A percentile compares a stretch with the other conserved stretches of the same genome.
Evolutionary conservation across 2,888 invertebrate genomes (phyloP).

Genomic region (Idaea dimidiata): DNA sequence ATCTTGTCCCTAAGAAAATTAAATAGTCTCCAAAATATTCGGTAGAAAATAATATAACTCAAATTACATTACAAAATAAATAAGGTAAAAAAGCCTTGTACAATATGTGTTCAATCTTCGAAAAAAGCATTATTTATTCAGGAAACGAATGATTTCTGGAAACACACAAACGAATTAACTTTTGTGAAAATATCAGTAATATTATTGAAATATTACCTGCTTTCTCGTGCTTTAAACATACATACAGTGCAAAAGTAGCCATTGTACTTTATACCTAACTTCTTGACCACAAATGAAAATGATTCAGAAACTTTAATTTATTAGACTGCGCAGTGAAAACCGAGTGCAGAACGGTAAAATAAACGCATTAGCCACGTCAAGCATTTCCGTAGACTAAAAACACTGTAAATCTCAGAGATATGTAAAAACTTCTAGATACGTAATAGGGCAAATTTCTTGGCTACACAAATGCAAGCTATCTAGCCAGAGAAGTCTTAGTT

Average conservation of each 20-base stretch:
- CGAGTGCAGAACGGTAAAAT: neutral
- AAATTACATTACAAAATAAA: neutral
- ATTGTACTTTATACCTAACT: conserved; percentile 41
- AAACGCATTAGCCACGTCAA: neutral
- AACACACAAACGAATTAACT: neutral
- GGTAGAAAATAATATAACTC: neutral
- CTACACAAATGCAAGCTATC: no score
- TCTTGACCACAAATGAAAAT: conserved; percentile 61
- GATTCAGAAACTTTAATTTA: conserved; percentile 27
- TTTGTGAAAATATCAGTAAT: neutral
- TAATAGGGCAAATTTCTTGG: no score
- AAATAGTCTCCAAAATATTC: neutral
- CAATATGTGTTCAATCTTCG: neutral
- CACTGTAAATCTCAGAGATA: no score
- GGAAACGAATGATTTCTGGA: neutral
- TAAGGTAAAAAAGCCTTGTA: neutral
- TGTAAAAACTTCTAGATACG: no score
- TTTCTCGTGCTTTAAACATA: neutral
- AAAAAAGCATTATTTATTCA: neutral
- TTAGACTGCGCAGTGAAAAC: neutral
- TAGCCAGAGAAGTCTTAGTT: no score
- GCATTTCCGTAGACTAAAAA: neutral
- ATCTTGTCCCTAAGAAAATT: neutral
- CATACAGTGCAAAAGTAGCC: conserved; percentile 20
- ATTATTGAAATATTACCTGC: neutral